Base-by-base conservation (phyloP, 1,140 invertebrate genomes). In the Zaprionus ghesquierei region DNA sequence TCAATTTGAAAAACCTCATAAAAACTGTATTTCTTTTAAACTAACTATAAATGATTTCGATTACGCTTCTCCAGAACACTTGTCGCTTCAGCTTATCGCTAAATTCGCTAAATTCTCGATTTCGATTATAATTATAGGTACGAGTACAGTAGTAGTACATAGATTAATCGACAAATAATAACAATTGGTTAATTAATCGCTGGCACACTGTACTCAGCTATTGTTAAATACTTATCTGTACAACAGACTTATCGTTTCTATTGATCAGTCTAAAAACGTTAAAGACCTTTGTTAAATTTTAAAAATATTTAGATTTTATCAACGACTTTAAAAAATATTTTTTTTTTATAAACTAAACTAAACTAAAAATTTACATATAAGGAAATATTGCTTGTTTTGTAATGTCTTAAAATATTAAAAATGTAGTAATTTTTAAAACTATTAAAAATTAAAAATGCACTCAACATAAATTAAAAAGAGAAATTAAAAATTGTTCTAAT, bases 181-280 rank as follows among this genome's bases (percentile, higher is more conserved):
- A 50, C n/a, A 62, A 51, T 38, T 38, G 10, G 60, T 23, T 29
- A 38, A 63, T 38, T 31, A 63, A 53, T 53, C 53, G 25, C 6
- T 44, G 22, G 22, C 25, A 29, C 53, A 54, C 20, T 38, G 20
- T 56, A 9, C 31, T 27, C 13, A 12, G n/a, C n/a, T 15, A 22
- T 44, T 27, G 44, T 31, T 51, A 13, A 9, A 13, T 31, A 54
- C 49, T 62, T 69, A 62, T 62, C 58, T 33, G 41, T 27, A 13
- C 12, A n/a, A n/a, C 13, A 10, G 38, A 23, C 29, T 23, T 31
- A 44, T 59, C 2, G 15, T 27, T 22, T 20, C 27, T 18, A 20
- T 49, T 8, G 27, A 46, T 31, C 22, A 29, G 3, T 29, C 18
- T 20, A 33, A 3, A 4, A 27, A 6, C 25, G 25, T n/a, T n/a